phyloP scores from a whole-genome alignment of 2,113 vertebrate genomes.

The Spea bombifrons region DNA sequence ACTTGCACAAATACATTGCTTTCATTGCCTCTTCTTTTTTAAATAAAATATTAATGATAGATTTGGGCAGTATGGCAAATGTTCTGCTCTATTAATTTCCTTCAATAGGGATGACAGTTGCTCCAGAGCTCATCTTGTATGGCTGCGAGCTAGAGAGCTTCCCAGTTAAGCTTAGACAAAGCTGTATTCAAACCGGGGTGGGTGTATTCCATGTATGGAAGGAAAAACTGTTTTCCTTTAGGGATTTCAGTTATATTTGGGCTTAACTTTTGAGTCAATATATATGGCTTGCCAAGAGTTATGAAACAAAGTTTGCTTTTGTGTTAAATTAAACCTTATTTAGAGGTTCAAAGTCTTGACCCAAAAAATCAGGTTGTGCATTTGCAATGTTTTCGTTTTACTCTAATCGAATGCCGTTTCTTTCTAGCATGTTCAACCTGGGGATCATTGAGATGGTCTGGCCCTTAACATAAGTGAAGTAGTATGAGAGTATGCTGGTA shows the following conservation, averaged over 20 bases:
- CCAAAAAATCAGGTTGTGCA: slow-evolving; percentile 7
- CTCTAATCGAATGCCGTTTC: too few relatives aligned
- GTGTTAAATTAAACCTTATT: slow-evolving; percentile 13
- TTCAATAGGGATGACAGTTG: slow-evolving; percentile 14
- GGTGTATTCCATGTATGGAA: slow-evolving; percentile 33
- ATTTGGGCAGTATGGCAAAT: slow-evolving; percentile 1
- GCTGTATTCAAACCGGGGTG: slow-evolving; percentile 34
- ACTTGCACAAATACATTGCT: neutral
- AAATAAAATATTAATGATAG: slow-evolving; percentile 9
- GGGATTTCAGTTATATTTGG: slow-evolving; percentile 45
- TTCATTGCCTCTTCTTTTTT: slow-evolving; percentile 1
- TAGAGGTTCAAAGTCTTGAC: slow-evolving; percentile 6
- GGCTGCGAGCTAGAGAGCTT: neutral
- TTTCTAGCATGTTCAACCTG: too few relatives aligned
- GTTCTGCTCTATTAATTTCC: slow-evolving; percentile 3
- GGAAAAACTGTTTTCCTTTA: slow-evolving; percentile 36
- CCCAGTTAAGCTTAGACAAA: slow-evolving; percentile 27
- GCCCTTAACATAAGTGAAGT: too few relatives aligned
- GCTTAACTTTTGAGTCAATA: slow-evolving; percentile 38
- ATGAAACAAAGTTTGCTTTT: slow-evolving; percentile 34
- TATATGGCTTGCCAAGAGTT: slow-evolving; percentile 37
- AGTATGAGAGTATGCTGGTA: too few relatives aligned
- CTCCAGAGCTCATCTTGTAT: slow-evolving; percentile 5
- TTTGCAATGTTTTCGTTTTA: neutral
- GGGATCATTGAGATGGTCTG: too few relatives aligned